Evolutionary conservation across 2,888 invertebrate species (phyloP).

Genomic region (Agonum fuliginosum): DNA sequence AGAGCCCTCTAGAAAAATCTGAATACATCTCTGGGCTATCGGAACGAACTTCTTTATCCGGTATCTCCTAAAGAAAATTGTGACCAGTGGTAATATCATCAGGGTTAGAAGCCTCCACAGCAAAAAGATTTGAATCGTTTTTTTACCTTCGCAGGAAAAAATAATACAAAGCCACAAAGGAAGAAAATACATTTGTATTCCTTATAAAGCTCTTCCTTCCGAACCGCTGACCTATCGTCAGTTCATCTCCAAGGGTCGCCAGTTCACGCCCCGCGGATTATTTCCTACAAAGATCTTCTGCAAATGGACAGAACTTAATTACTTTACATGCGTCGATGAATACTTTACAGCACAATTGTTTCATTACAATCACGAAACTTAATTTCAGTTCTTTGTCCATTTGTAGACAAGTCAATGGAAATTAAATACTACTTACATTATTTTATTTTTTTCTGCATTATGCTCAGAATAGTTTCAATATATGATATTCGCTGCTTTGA

Average conservation of each 20-base stretch:
- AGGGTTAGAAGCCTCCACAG: neutral
- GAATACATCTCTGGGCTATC: no score
- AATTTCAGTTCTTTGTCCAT: neutral
- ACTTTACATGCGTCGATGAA: slow-evolving; percentile 21
- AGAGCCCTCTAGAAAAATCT: no score
- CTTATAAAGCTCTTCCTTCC: slow-evolving; percentile 30
- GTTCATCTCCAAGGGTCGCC: slow-evolving; percentile 19
- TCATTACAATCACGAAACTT: neutral
- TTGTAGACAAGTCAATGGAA: slow-evolving; percentile 3
- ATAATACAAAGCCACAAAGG: slow-evolving; percentile 32
- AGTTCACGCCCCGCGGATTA: neutral
- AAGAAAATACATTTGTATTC: slow-evolving; percentile 34
- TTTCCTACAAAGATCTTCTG: neutral
- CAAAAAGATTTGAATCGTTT: slow-evolving; percentile 31
- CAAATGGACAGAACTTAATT: slow-evolving; percentile 17
- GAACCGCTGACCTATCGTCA: slow-evolving; percentile 26
- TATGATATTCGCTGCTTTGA: no score
- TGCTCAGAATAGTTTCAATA: no score
- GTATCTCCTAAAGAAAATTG: slow-evolving; percentile 3
- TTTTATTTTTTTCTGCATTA: no score
- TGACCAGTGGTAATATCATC: neutral
- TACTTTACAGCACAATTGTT: slow-evolving; percentile 4
- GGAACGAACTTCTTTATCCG: no score
- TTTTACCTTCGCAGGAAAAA: slow-evolving; percentile 16
- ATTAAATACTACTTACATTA: no score